A percentile compares a stretch with the other conserved stretches of the same genome.
Evolutionary conservation across 2,888 invertebrate species (phyloP).

Genomic region (Drosophila tripunctata): DNA sequence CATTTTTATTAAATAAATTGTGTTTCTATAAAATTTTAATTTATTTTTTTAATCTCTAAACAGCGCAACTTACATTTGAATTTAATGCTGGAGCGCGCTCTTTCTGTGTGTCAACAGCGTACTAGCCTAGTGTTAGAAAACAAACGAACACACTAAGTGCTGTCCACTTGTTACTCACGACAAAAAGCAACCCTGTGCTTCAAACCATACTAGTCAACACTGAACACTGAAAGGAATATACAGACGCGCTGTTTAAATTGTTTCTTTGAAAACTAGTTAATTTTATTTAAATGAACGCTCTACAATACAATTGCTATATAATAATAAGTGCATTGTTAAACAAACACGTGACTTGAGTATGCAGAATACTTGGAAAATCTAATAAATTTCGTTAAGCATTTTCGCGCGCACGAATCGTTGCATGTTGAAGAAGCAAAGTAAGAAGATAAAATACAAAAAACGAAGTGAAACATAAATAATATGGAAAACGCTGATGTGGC

Average conservation of each 20-base stretch:
- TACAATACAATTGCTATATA: neutral
- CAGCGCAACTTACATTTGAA: too few relatives aligned
- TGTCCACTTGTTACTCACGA: conserved; percentile 42
- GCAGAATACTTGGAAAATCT: neutral
- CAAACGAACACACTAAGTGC: conserved; percentile 19
- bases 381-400: neutral
- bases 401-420: conserved; percentile 36
- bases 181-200: conserved; percentile 9
- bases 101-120: too few relatives aligned
- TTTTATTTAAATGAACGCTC: neutral
- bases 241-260: conserved; percentile 56
- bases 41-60: too few relatives aligned
- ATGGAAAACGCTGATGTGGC: conserved; percentile 68
- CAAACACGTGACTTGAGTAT: conserved; percentile 5
- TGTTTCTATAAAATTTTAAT: neutral
- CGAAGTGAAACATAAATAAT: conserved; percentile 45
- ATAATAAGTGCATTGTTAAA: neutral
- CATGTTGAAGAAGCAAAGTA: neutral
- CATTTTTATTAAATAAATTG: conserved; percentile 2
- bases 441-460: neutral
- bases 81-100: too few relatives aligned
- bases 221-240: conserved; percentile 2
- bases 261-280: conserved; percentile 22
- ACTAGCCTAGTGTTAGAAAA: conserved; percentile 9
- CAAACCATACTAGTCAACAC: conserved; percentile 23